Evolutionary conservation across 2,113 vertebrate genomes (phyloP), one percentile per base, ranked within the genome.

Genomic region (Sisor rabdophorus): DNA sequence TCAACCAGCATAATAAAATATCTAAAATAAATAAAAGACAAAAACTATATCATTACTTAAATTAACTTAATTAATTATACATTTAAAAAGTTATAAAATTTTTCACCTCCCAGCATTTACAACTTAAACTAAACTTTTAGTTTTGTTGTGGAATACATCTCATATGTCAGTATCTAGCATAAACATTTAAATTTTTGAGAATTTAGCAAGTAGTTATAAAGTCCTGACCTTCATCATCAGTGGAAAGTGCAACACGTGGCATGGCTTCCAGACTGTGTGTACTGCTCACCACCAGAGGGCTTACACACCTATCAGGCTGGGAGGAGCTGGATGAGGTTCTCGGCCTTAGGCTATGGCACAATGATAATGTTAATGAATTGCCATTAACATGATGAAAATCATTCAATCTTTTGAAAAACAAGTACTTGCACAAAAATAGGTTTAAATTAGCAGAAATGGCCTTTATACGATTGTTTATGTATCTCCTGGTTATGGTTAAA

Each of bases 161-260:
- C n/a, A n/a, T n/a, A n/a, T n/a, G n/a, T n/a, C n/a, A n/a, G n/a
- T n/a, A n/a, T n/a, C n/a, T n/a, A n/a, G n/a, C n/a, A n/a, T n/a
- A n/a, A n/a, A n/a, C n/a, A n/a, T n/a, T n/a, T n/a, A n/a, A n/a
- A n/a, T n/a, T n/a, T n/a, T n/a, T n/a, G n/a, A n/a, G n/a, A n/a
- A n/a, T n/a, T n/a, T n/a, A n/a, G n/a, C n/a, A n/a, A n/a, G n/a
- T n/a, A n/a, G n/a, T n/a, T n/a, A n/a, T n/a, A n/a, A 16, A 54
- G 20, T 4, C 0, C 83, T 81, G 67, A 93, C 92, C 92, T 86
- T 98, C 96, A 1, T 99, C 96, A 55, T 98, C 96, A 0, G 95
- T 96, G 20, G 96, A 98, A 81, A 98, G 94, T 73, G 97, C 94
- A 20, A 98, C 96, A 58, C 93, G 95, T 26, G 97, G 95, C 94